Base-by-base conservation (phyloP, 2,888 invertebrate genomes). In the Furcula furcula region DNA sequence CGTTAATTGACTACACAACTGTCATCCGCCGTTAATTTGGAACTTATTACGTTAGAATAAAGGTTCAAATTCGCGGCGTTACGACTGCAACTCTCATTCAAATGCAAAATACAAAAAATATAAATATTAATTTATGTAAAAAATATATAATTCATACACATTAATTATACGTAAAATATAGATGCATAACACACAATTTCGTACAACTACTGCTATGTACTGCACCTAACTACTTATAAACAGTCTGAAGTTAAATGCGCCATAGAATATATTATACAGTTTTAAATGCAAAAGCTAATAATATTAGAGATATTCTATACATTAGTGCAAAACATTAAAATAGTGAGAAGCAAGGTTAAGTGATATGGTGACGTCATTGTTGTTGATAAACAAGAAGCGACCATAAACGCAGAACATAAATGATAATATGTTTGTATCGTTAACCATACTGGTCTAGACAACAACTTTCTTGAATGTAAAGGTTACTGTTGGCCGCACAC, bases 101-200 rank as follows among this genome's bases (percentile, higher is more conserved):
- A 63, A 75, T 74, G 74, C 76, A 75, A 65, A 63, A 65, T 49
- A 67, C 49, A 55, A 44, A 57, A 50, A 59, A 44, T 57, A 55
- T 46, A 38, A 43, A 40, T n/a, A n/a, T n/a, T 38, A 46, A 53
- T 22, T 47, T 29, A 45, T 50, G 66, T 45, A 61, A 50, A 62
- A 55, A 61, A 50, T 55, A 58, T 55, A 39, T 51, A 35, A 52
- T 60, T 67, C 52, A 67, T 48, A 60, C 65, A 72, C 76, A 80
- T 56, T 72, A 63, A 68, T 57, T 44, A 72, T 74, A 76, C 47
- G 46, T 70, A 74, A 71, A 55, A 57, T 61, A 74, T 63, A 75
- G 58, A 79, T 75, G 74, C 78, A 76, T 54, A 69, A 75, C 75
- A 82, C 77, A 77, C 75, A 76, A 75, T 58, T 65, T 71, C 69